These are phyloP conservation scores for Meteorus sp. DNA, from an alignment of 1,140 invertebrate species.

Conservation along the genomic window DNA sequence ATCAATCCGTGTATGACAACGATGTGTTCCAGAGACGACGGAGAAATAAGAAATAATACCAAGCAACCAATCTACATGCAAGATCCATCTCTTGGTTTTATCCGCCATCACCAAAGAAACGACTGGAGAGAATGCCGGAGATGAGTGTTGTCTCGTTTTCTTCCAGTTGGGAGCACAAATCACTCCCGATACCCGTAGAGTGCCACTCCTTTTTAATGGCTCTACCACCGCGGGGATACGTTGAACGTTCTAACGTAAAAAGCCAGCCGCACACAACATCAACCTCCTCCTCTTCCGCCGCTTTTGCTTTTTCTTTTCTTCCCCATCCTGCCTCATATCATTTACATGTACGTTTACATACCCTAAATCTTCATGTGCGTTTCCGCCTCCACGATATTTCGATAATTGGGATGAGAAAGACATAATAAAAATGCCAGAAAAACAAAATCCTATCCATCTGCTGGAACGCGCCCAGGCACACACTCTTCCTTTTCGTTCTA, in stretches of 20 bases:
- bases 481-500: too few relatives aligned
- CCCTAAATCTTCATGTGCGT: too few relatives aligned
- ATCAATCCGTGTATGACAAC: too few relatives aligned
- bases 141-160: slow-evolving; percentile 32
- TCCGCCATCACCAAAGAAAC: slow-evolving; percentile 20
- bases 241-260: slow-evolving; percentile 20
- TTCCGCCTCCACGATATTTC: too few relatives aligned
- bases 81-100: slow-evolving; percentile 18
- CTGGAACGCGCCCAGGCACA: too few relatives aligned
- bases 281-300: not conserved
- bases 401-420: too few relatives aligned
- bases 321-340: not conserved
- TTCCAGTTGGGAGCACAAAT: slow-evolving; percentile 41
- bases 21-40: slow-evolving; percentile 14
- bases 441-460: too few relatives aligned
- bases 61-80: slow-evolving; percentile 37
- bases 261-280: not conserved
- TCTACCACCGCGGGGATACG: slow-evolving; percentile 3
- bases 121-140: too few relatives aligned
- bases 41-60: slow-evolving; percentile 35
- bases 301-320: slow-evolving; percentile 1
- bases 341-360: too few relatives aligned
- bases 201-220: slow-evolving; percentile 40
- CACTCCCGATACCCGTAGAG: slow-evolving; percentile 32
- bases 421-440: too few relatives aligned